A percentile compares a stretch with the other conserved stretches of the same genome.
Conservation (phyloP, 2,888 invertebrate genomes). For the Mylabris sibirica region DNA sequence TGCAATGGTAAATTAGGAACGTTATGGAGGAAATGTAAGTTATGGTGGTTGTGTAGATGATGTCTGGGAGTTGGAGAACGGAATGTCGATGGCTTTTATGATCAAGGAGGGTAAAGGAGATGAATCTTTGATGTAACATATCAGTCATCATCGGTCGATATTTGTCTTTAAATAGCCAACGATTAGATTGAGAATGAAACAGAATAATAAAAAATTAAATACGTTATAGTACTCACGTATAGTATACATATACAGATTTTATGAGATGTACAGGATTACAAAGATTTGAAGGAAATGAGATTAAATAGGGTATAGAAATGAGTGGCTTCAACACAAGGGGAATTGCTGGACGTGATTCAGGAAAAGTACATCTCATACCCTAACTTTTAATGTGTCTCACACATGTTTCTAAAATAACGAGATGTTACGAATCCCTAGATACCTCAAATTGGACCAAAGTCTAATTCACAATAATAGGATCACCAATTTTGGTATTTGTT, state of each 20-base stretch:
- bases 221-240: too few relatives aligned
- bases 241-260: neutral
- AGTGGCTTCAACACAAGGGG: constrained; percentile 3
- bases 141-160: constrained; percentile 9
- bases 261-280: constrained; percentile 1
- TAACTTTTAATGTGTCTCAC: neutral
- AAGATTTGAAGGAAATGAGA: constrained; percentile 3
- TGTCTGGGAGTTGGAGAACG: constrained; percentile 36
- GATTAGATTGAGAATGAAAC: constrained; percentile 6
- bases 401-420: neutral
- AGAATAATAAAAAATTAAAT: neutral
- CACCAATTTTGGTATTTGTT: neutral
- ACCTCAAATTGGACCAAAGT: constrained; percentile 6
- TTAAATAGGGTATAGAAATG: constrained; percentile 7
- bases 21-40: constrained; percentile 32
- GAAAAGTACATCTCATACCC: neutral
- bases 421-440: neutral
- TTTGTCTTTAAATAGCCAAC: neutral
- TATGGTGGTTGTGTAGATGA: constrained; percentile 41
- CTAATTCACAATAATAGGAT: constrained; percentile 7
- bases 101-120: constrained; percentile 25
- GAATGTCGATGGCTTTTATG: constrained; percentile 42
- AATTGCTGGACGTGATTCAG: constrained; percentile 4
- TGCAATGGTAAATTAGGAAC: constrained; percentile 16
- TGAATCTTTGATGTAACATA: constrained; percentile 35